Conservation (phyloP, 2,888 invertebrate species). For the Drosophila mulleri region DNA sequence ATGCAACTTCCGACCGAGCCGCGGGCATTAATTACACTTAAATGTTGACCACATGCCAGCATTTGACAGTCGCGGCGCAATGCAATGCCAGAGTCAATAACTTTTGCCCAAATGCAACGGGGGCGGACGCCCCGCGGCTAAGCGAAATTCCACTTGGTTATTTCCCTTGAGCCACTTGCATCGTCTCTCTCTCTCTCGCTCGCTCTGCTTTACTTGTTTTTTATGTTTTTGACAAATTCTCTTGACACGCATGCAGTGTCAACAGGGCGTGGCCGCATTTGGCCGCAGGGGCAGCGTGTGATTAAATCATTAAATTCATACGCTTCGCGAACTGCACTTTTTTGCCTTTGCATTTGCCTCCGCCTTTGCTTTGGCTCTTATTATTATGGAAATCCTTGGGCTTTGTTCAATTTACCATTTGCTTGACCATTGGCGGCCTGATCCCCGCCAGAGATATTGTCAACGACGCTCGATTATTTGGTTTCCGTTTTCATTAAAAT, state of each 20-base stretch:
- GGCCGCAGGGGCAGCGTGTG: slow-evolving; percentile 56
- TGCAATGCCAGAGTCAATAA: slow-evolving; percentile 62
- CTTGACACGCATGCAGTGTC: slow-evolving; percentile 79
- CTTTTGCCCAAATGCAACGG: slow-evolving; percentile 57
- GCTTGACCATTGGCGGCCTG: slow-evolving; percentile 67
- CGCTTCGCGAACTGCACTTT: slow-evolving; percentile 81
- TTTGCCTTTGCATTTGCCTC: slow-evolving; percentile 8
- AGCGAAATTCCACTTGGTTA: slow-evolving; percentile 63
- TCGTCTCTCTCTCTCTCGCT: neutral
- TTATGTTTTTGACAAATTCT: slow-evolving; percentile 77
- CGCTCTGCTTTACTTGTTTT: neutral
- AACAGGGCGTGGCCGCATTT: slow-evolving; percentile 69
- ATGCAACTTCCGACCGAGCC: slow-evolving; percentile 76
- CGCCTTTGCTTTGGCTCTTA: neutral
- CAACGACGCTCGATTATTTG: slow-evolving; percentile 71
- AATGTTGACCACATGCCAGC: slow-evolving; percentile 85
- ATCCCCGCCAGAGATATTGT: slow-evolving; percentile 66
- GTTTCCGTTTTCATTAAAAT: slow-evolving; percentile 79
- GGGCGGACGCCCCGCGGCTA: slow-evolving; percentile 33
- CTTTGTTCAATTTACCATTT: slow-evolving; percentile 61
- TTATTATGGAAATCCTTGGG: slow-evolving; percentile 56
- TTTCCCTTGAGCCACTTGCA: slow-evolving; percentile 78
- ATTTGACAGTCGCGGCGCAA: slow-evolving; percentile 70
- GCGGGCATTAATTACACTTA: slow-evolving; percentile 85
- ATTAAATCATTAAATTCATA: slow-evolving; percentile 85